Evolutionary conservation across 2,113 vertebrate species (phyloP), one percentile per base, ranked within the genome.

Genomic region (Opisthocomus hoazin): DNA sequence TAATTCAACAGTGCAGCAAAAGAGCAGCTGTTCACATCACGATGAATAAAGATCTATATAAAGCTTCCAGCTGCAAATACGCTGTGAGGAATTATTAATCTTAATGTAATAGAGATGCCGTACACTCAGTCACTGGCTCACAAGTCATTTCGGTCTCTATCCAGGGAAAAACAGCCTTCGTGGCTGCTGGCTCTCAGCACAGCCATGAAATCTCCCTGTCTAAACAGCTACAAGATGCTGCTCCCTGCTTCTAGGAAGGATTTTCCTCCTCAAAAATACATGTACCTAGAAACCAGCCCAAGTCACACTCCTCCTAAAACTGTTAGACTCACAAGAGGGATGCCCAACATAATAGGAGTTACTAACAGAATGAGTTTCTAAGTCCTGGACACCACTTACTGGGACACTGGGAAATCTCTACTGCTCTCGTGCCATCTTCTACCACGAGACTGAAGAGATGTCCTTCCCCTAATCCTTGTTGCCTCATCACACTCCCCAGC

Each of bases 21-120:
- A 93, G 88, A 96, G 77, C 94, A 97, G 95, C 94, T 96, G 94
- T 89, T 92, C 94, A 89, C 92, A 96, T 97, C 79, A 93, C 21
- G 85, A 93, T 96, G 93, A 94, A 93, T 95, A 84, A 91, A 94
- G 93, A 93, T 58, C 93, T 89, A 93, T 87, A 94, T 96, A 96
- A 95, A 95, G 93, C 89, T 92, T 91, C 84, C 94, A 97, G 95
- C 95, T 97, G 95, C 94, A 96, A 96, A 96, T 95, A 91, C 0
- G 6, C 93, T 84, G 75, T 36, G 54, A 97, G 89, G 90, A 96
- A 93, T 91, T 94, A 96, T 93, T 96, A 93, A 96, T 95, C 95
- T 91, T 95, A 95, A 85, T 90, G 89, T 84, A 96, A 95, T 39
- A 94, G 95, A 94, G 96, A 97, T 56, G 73, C 76, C 88, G 82